phyloP scores from a whole-genome alignment of 2,888 invertebrate genomes.

The Agonopterix heracliana region DNA sequence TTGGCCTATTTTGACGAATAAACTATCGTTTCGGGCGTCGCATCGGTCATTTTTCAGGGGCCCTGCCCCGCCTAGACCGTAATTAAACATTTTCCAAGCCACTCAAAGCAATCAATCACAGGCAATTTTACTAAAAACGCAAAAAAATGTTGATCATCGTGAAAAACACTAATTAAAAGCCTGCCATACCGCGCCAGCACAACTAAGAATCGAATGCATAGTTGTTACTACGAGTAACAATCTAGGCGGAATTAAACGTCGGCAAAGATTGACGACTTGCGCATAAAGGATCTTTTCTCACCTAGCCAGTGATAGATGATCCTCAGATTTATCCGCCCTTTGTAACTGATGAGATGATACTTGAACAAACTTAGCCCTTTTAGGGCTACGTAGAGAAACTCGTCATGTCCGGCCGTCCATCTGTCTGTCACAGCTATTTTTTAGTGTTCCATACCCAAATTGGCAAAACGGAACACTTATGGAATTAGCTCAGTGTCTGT shows the following conservation, averaged over 20 bases:
- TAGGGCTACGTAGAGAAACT: too few relatives aligned
- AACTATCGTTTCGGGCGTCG: too few relatives aligned
- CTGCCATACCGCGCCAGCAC: too few relatives aligned
- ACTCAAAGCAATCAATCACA: neutral
- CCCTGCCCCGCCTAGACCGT: neutral
- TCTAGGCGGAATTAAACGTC: constrained; percentile 32
- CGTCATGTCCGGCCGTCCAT: too few relatives aligned
- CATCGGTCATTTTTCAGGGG: too few relatives aligned
- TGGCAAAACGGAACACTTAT: too few relatives aligned
- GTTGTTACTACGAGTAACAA: constrained; percentile 15
- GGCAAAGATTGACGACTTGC: constrained; percentile 31
- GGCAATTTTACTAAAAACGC: neutral
- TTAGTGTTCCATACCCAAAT: too few relatives aligned
- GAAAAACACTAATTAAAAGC: neutral
- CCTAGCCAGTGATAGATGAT: constrained; percentile 21
- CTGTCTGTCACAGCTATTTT: neutral
- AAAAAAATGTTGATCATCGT: neutral
- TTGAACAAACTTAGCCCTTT: neutral
- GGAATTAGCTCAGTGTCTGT: too few relatives aligned
- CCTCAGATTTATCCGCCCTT: constrained; percentile 8
- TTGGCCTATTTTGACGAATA: too few relatives aligned
- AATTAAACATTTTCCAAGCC: neutral
- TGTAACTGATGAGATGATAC: constrained; percentile 9
- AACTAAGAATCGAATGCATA: constrained; percentile 15
- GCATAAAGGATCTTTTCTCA: constrained; percentile 21